These are phyloP conservation scores for Myioborus melanocephalus DNA, from an alignment of 2,797 vertebrate species.

Conservation along the genomic window DNA sequence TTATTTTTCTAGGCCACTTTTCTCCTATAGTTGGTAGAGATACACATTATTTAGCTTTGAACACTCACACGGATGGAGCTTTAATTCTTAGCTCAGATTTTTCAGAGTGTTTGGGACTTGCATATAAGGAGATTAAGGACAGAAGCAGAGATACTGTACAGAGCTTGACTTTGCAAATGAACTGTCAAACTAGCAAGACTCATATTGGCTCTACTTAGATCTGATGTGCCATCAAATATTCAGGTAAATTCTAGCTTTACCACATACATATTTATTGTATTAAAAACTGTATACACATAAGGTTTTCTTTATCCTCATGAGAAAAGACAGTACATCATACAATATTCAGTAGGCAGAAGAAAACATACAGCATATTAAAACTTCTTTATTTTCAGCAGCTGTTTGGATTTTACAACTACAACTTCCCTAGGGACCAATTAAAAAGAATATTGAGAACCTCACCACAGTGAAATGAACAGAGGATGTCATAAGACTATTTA, in stretches of 20 bases:
- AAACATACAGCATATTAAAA: not conserved
- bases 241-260: not conserved
- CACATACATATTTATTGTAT: not conserved
- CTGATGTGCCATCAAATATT: not conserved
- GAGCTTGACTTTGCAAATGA: not conserved
- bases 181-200: not conserved
- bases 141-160: not conserved
- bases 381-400: not conserved
- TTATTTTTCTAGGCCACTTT: not conserved
- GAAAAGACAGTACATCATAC: not conserved
- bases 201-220: not conserved
- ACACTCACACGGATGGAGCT: not conserved
- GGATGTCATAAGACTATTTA: not conserved
- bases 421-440: not conserved
- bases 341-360: not conserved
- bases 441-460: not conserved
- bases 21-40: not conserved
- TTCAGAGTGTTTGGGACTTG: not conserved
- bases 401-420: not conserved
- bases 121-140: not conserved
- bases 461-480: not conserved
- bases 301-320: not conserved
- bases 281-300: not conserved
- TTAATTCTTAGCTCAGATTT: not conserved
- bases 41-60: not conserved